A percentile compares a stretch with the other conserved stretches of the same genome.
Evolutionary conservation across 2,797 vertebrate genomes (phyloP).

Genomic region (Chrosomus eos): DNA sequence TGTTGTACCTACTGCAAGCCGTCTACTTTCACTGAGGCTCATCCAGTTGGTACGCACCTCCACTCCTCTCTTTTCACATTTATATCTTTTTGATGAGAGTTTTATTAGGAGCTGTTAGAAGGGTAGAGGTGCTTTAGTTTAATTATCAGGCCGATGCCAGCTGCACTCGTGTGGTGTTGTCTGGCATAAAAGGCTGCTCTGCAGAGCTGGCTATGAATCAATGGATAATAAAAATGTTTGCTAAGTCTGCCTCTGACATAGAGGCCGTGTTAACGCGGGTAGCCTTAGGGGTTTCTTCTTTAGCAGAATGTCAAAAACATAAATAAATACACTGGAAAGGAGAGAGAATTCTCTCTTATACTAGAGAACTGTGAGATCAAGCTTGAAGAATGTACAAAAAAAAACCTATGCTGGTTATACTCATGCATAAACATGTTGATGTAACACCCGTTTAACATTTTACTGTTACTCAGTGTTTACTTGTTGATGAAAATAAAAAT

Average conservation of each 20-base stretch:
- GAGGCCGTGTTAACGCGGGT: slow-evolving; percentile 72
- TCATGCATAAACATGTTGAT: slow-evolving; percentile 42
- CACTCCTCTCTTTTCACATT: slow-evolving; percentile 20
- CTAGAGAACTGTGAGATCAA: slow-evolving; percentile 30
- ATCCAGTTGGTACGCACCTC: background rate
- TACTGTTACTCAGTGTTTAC: slow-evolving; percentile 33
- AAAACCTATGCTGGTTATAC: background rate
- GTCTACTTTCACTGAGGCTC: slow-evolving; percentile 2
- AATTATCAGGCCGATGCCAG: slow-evolving; percentile 45
- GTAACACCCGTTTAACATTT: slow-evolving; percentile 26
- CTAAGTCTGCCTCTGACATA: slow-evolving; percentile 73
- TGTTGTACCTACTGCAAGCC: background rate
- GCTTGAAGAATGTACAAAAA: background rate
- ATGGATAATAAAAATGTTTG: slow-evolving; percentile 82
- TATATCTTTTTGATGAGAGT: slow-evolving; percentile 38
- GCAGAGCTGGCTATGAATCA: slow-evolving; percentile 82
- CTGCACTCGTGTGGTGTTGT: slow-evolving; percentile 31
- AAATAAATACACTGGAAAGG: slow-evolving; percentile 29
- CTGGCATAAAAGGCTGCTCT: slow-evolving; percentile 38
- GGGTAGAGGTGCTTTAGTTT: slow-evolving; percentile 46
- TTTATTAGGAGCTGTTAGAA: slow-evolving; percentile 40
- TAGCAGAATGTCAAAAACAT: slow-evolving; percentile 33
- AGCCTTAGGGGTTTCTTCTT: slow-evolving; percentile 67
- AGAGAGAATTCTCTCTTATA: slow-evolving; percentile 25
- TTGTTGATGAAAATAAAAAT: slow-evolving; percentile 38